These are phyloP conservation scores for Augochlorella aurata DNA, from an alignment of 2,888 invertebrate genomes.

Conservation along the genomic window DNA sequence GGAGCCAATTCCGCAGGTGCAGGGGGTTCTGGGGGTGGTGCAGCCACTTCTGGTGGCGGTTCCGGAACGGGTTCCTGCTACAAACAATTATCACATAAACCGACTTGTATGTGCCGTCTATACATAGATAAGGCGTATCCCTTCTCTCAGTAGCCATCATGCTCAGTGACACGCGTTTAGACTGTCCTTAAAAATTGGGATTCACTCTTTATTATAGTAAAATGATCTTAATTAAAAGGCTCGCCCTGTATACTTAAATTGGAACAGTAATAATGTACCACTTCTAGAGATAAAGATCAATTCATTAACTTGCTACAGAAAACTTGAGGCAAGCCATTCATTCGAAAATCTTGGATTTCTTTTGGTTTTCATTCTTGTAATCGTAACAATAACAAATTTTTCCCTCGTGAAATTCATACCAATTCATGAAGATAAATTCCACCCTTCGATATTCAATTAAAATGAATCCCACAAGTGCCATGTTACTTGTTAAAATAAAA, in stretches of 20 bases:
- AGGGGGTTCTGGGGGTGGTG: constrained; percentile 66
- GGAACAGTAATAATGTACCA: background rate
- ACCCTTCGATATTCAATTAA: too few species aligned
- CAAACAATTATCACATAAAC: background rate
- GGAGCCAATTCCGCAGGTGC: constrained; percentile 61
- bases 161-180: background rate
- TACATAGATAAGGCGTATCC: background rate
- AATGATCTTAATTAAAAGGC: background rate
- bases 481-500: too few species aligned
- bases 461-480: too few species aligned
- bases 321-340: too few species aligned
- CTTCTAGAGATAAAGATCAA: background rate
- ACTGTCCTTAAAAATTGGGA: background rate
- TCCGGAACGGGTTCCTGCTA: constrained; percentile 48
- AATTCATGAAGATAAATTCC: too few species aligned
- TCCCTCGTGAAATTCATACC: too few species aligned
- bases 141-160: background rate
- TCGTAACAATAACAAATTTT: too few species aligned
- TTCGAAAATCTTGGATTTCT: too few species aligned
- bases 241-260: background rate
- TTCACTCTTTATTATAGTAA: background rate
- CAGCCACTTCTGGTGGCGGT: constrained; percentile 56
- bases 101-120: background rate
- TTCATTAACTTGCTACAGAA: background rate
- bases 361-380: too few species aligned